A percentile compares a stretch with the other conserved stretches of the same genome.
phyloP scores from a whole-genome alignment of 2,888 invertebrate species.

The Diaprepes abbreviatus region DNA sequence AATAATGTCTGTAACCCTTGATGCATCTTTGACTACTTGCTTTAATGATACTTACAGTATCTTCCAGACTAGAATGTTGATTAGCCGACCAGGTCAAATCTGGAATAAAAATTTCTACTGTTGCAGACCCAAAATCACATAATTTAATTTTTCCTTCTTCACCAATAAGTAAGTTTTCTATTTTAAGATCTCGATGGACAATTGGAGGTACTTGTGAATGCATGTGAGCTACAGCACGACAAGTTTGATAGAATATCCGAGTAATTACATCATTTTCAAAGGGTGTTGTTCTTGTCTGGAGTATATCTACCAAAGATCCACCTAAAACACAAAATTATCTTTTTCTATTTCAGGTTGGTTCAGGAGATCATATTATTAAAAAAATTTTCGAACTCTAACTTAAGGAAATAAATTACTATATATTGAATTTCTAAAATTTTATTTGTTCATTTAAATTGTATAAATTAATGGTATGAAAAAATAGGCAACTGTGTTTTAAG shows the following conservation, averaged over 20 bases:
- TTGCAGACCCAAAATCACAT: slow-evolving; percentile 98
- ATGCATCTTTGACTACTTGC: no score
- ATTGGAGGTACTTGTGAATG: slow-evolving; percentile 92
- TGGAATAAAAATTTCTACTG: slow-evolving; percentile 84
- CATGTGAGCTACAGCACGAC: slow-evolving; percentile 93
- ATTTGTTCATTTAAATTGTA: no score
- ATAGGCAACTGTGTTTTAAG: no score
- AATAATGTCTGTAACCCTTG: no score
- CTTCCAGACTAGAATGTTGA: slow-evolving; percentile 91
- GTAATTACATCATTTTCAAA: slow-evolving; percentile 80
- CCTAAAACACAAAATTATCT: slow-evolving; percentile 62
- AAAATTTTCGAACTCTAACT: no score
- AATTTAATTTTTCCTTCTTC: slow-evolving; percentile 89
- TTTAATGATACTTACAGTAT: slow-evolving; percentile 82
- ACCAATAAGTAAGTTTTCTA: slow-evolving; percentile 94
- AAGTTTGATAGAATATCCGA: slow-evolving; percentile 92
- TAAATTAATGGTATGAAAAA: no score
- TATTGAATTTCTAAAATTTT: no score
- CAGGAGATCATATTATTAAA: no score
- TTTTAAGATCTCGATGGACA: slow-evolving; percentile 95
- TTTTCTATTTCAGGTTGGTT: no score
- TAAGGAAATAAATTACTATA: no score
- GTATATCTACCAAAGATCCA: slow-evolving; percentile 78
- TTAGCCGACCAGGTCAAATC: slow-evolving; percentile 94
- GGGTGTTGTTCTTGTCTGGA: slow-evolving; percentile 73